Evolutionary conservation across 2,888 invertebrate species (phyloP), one percentile per base, ranked within the genome.

Genomic region (Calameuta filiformis): DNA sequence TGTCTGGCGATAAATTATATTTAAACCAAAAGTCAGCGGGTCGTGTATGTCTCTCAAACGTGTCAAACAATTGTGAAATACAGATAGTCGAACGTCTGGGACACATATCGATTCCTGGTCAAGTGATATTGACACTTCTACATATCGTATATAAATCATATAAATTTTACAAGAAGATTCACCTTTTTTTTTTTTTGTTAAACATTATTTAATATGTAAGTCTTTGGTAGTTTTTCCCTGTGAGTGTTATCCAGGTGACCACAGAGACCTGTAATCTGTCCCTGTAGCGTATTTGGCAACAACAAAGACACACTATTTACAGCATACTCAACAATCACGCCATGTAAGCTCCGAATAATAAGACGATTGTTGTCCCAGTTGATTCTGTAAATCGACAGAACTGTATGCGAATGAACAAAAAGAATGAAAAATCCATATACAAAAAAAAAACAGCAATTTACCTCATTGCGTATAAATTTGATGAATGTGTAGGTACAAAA

Each of bases 251-350:
- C 83, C 82, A 89, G 82, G 40, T 83, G 82, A 71, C 88, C 87
- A 76, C 89, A 89, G 11, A 89, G 11, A 11, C 89, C 89, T 23
- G 81, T 81, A 11, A 87, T 74, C 68, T 68, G 82, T 31, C 87
- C 86, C 69, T 84, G 86, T 30, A 86, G 73, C 3, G 1, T 6
- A 1, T 80, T 79, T 11, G 77, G 79, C 34, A 83, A 33, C 30
- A 79, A n/a, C n/a, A 88, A 34, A 0, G 81, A 76, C 6, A 87
- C 80, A 75, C 84, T 84, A 77, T 81, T 83, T 12, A 79, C 34
- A 6, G 83, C 82, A 71, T 81, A 80, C 33, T 79, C 34, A 0
- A 87, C 9, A 11, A 75, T 69, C 6, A 88, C 3, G 4, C 82
- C 35, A 9, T 69, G 31, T 12, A 77, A 73, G 4, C 83, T 81